phyloP scores from a whole-genome alignment of 2,113 vertebrate species.

The Saguinus imperator region DNA sequence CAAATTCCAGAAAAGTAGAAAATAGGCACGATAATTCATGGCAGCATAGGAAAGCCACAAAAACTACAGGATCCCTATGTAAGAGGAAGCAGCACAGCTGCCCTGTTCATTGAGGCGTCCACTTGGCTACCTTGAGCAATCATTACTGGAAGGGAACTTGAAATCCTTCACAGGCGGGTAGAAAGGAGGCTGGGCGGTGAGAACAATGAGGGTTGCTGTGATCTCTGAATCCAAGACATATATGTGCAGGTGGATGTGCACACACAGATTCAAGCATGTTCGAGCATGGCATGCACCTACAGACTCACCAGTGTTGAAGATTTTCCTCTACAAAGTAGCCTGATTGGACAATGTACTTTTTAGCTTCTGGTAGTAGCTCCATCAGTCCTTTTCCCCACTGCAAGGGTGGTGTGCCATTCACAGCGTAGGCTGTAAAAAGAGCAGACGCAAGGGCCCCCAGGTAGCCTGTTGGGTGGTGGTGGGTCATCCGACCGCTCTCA shows the following conservation, averaged over 20 bases:
- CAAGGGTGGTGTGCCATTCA: conserved; percentile 74
- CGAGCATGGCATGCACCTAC: neutral
- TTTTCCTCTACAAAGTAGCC: conserved; percentile 85
- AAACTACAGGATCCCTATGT: neutral
- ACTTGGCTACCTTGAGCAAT: neutral
- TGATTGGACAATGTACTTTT: conserved; percentile 78
- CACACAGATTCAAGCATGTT: neutral
- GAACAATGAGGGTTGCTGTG: neutral
- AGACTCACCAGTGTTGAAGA: conserved; percentile 85
- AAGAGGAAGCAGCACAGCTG: neutral
- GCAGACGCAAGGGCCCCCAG: conserved; percentile 87
- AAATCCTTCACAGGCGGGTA: neutral
- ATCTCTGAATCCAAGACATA: neutral
- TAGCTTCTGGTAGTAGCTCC: conserved; percentile 82
- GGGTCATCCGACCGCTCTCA: conserved; percentile 90
- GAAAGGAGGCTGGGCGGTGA: neutral
- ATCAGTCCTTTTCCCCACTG: conserved; percentile 87
- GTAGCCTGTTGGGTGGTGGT: conserved; percentile 90
- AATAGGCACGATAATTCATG: neutral
- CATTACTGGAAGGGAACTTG: neutral
- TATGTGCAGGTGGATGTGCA: fast-evolving
- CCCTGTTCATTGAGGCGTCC: neutral
- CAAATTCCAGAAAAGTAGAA: neutral
- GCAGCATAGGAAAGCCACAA: neutral
- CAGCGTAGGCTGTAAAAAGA: conserved; percentile 85